Conservation (phyloP, 2,888 invertebrate genomes). For the Acrocera orbiculus region DNA sequence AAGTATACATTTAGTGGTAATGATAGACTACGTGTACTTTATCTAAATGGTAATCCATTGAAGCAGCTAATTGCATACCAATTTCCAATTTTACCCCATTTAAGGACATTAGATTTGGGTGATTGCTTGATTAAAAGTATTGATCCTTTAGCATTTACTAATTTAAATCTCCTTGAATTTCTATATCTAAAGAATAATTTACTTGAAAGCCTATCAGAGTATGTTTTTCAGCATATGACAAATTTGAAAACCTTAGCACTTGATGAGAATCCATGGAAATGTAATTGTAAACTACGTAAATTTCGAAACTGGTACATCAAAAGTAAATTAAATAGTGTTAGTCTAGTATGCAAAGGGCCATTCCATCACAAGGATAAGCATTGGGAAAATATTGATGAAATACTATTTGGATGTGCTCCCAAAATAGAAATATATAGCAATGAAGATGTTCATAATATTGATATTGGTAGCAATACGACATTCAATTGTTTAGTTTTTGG, state of each 20-base stretch:
- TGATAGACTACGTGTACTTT: constrained; percentile 58
- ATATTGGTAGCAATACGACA: constrained; percentile 65
- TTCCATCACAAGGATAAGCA: constrained; percentile 45
- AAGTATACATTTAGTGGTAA: constrained; percentile 70
- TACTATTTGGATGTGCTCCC: constrained; percentile 69
- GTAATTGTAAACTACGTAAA: constrained; percentile 70
- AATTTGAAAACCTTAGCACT: constrained; percentile 64
- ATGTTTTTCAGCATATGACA: constrained; percentile 50
- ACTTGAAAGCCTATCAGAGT: constrained; percentile 48
- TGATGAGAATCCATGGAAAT: constrained; percentile 78
- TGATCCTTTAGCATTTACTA: constrained; percentile 58
- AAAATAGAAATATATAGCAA: constrained; percentile 44
- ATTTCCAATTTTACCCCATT: constrained; percentile 64
- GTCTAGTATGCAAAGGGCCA: constrained; percentile 58
- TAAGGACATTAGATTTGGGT: constrained; percentile 63
- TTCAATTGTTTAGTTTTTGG: constrained; percentile 67
- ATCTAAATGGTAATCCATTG: constrained; percentile 68
- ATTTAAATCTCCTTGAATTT: constrained; percentile 52
- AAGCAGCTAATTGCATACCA: constrained; percentile 53
- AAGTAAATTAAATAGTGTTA: constrained; percentile 57
- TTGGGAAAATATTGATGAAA: constrained; percentile 60
- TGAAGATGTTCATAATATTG: constrained; percentile 42
- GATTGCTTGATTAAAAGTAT: constrained; percentile 59
- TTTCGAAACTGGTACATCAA: constrained; percentile 71
- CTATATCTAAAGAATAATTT: constrained; percentile 68